Percentiles rank a stretch among this genome's conserved stretches.
phyloP scores from a whole-genome alignment of 2,888 invertebrate genomes.

The Mythimna pallens region DNA sequence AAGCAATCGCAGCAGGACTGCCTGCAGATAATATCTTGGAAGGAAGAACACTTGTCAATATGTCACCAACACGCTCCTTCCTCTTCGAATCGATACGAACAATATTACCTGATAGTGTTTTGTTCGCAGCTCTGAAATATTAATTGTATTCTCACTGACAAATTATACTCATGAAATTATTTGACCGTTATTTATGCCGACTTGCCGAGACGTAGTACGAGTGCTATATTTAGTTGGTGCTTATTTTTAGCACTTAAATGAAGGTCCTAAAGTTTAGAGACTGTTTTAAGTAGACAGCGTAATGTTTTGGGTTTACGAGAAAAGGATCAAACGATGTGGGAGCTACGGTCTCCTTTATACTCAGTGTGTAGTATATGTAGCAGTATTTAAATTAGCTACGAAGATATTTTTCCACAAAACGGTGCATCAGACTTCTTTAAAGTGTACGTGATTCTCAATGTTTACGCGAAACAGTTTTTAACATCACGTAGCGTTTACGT shows the following conservation, averaged over 20 bases:
- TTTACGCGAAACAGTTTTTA: constrained; percentile 39
- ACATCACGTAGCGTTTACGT: constrained; percentile 45
- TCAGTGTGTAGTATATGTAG: not conserved
- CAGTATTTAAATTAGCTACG: not conserved
- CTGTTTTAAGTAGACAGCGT: constrained; percentile 9
- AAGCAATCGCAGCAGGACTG: constrained; percentile 63
- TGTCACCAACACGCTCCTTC: constrained; percentile 59
- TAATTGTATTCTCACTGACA: constrained; percentile 56
- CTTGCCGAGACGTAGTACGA: not conserved
- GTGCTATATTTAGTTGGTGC: not conserved
- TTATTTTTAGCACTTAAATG: constrained; percentile 2
- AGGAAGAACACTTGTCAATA: constrained; percentile 66
- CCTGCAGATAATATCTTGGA: constrained; percentile 60
- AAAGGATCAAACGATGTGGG: not conserved
- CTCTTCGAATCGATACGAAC: constrained; percentile 49
- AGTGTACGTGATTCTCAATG: constrained; percentile 41
- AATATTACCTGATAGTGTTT: constrained; percentile 47
- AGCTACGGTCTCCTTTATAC: not conserved
- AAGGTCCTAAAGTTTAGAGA: not conserved
- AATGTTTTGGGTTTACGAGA: constrained; percentile 5
- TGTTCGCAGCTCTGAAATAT: constrained; percentile 46
- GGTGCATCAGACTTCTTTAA: constrained; percentile 29
- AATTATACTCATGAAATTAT: constrained; percentile 22
- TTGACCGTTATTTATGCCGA: not conserved
- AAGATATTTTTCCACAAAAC: constrained; percentile 24